Evolutionary conservation across 2,113 vertebrate genomes (phyloP).

Genomic region (Bothrops jararaca): DNA sequence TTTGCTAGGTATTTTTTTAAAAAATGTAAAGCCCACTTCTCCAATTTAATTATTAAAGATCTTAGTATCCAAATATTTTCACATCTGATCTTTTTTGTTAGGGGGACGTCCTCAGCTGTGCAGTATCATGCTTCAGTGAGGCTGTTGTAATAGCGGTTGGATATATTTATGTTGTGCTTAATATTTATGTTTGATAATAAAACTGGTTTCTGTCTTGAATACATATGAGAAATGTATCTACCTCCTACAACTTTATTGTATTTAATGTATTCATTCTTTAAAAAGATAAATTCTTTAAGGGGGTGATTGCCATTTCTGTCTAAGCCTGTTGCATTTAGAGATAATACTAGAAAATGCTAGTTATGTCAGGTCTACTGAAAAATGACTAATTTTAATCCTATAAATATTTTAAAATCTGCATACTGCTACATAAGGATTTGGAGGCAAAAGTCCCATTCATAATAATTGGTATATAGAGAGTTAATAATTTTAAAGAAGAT

Average conservation of each 20-base stretch:
- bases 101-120: neutral
- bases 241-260: neutral
- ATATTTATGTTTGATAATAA: constrained; percentile 29
- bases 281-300: neutral
- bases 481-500: neutral
- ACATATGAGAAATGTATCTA: constrained; percentile 16
- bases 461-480: neutral
- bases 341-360: constrained; percentile 7
- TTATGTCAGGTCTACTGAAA: constrained; percentile 7
- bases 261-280: neutral
- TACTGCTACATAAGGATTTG: neutral
- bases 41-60: neutral
- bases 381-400: constrained; percentile 11
- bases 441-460: neutral
- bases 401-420: constrained; percentile 2
- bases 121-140: neutral
- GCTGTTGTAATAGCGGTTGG: neutral
- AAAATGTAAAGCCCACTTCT: neutral
- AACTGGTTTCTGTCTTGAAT: neutral
- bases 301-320: neutral
- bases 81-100: neutral
- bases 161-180: neutral
- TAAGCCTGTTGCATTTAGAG: neutral
- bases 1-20: neutral
- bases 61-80: neutral